Evolutionary conservation across 1,140 invertebrate genomes (phyloP).

Genomic region (Belonocnema kinseyi): DNA sequence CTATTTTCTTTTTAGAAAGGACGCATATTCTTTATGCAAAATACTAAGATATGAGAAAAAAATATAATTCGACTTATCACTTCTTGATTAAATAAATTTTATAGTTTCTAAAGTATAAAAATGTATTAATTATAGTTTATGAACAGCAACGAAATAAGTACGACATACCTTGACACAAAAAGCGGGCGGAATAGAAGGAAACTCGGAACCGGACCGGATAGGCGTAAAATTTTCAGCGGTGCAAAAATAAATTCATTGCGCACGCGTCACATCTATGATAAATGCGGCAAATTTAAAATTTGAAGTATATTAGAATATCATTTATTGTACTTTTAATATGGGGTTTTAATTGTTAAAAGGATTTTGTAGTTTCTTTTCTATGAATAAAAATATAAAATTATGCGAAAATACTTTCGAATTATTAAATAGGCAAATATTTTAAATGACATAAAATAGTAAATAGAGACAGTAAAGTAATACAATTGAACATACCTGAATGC

Average conservation of each 20-base stretch:
- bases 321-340: too few relatives aligned
- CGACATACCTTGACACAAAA: background rate
- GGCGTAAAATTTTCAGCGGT: background rate
- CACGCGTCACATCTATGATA: background rate
- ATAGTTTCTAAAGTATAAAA: background rate
- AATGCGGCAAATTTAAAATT: too few relatives aligned
- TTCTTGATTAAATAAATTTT: background rate
- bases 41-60: background rate
- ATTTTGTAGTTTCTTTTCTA: too few relatives aligned
- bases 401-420: too few relatives aligned
- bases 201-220: background rate
- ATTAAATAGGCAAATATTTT: too few relatives aligned
- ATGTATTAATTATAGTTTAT: background rate
- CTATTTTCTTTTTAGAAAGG: background rate
- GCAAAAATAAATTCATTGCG: background rate
- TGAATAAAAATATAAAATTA: too few relatives aligned
- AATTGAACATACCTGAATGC: too few relatives aligned
- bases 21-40: background rate
- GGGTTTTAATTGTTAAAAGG: too few relatives aligned
- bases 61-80: background rate
- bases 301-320: too few relatives aligned
- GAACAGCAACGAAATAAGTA: background rate
- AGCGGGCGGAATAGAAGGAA: conserved; percentile 7
- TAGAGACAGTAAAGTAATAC: too few relatives aligned
- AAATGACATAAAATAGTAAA: too few relatives aligned